Percentiles rank a stretch among this genome's conserved stretches.
Evolutionary conservation across 2,797 vertebrate genomes (phyloP).

Genomic region (Mastacembelus armatus): DNA sequence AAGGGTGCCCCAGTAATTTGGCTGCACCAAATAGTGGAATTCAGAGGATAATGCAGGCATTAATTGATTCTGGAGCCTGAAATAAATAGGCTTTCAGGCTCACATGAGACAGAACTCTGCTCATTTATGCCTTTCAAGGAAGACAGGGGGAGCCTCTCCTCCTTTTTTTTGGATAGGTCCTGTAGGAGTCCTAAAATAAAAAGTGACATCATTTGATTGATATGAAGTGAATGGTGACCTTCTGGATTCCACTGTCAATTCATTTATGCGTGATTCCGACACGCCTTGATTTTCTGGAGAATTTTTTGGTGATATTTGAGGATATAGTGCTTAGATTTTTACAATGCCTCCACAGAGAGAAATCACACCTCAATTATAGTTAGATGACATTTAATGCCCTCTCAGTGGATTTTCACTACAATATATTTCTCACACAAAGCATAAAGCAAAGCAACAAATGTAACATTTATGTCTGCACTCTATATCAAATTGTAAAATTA

Average conservation of each 20-base stretch:
- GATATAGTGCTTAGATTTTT: constrained; percentile 57
- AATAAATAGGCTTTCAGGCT: constrained; percentile 82
- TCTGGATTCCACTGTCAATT: constrained; percentile 65
- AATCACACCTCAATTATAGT: constrained; percentile 73
- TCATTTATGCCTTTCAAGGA: constrained; percentile 60
- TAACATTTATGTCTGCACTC: constrained; percentile 58
- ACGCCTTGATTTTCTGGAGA: constrained; percentile 62
- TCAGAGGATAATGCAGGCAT: constrained; percentile 83
- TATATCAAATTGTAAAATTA: constrained; percentile 58
- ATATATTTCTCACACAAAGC: constrained; percentile 59
- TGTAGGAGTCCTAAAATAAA: constrained; percentile 60
- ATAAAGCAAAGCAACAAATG: constrained; percentile 58
- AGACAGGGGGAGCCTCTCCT: constrained; percentile 37
- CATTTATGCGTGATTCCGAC: constrained; percentile 55
- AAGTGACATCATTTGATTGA: constrained; percentile 73
- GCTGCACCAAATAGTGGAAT: constrained; percentile 79
- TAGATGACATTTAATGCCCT: constrained; percentile 75
- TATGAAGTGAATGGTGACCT: constrained; percentile 73
- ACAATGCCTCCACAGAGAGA: constrained; percentile 60
- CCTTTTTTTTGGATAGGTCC: constrained; percentile 45
- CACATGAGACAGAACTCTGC: constrained; percentile 63
- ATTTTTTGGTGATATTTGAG: constrained; percentile 71
- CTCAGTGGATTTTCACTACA: constrained; percentile 53
- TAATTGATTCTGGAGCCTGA: constrained; percentile 85
- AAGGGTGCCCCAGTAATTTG: constrained; percentile 81